A percentile compares a stretch with the other conserved stretches of the same genome.
These are phyloP conservation scores for Amblyornis subalaris DNA, from an alignment of 2,113 vertebrate species.

Conservation along the genomic window DNA sequence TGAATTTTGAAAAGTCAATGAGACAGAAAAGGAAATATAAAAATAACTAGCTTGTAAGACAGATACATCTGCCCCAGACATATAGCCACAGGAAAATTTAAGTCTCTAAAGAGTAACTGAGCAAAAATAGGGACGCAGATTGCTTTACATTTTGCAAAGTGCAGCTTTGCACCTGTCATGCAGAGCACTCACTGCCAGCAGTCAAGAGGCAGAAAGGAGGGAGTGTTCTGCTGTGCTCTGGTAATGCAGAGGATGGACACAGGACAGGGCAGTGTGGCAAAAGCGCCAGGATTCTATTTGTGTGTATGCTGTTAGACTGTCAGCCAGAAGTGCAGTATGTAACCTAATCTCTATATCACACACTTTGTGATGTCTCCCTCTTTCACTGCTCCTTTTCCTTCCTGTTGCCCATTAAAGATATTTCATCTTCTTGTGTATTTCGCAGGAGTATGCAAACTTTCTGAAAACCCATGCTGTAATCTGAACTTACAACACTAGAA, in stretches of 20 bases:
- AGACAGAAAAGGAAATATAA: neutral
- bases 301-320: neutral
- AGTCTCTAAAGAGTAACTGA: neutral
- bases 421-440: neutral
- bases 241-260: neutral
- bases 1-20: neutral
- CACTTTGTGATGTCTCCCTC: neutral
- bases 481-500: neutral
- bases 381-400: neutral
- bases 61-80: neutral
- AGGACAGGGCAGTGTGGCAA: neutral
- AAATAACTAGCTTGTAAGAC: neutral
- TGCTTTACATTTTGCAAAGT: neutral
- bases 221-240: neutral
- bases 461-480: neutral
- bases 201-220: neutral
- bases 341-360: neutral
- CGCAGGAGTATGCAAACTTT: accelerated
- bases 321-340: neutral
- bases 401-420: neutral
- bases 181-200: neutral
- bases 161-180: neutral
- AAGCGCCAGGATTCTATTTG: neutral
- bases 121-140: neutral
- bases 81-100: neutral